Base-by-base conservation (phyloP, 2,888 invertebrate genomes). In the Ariolimax columbianus region DNA sequence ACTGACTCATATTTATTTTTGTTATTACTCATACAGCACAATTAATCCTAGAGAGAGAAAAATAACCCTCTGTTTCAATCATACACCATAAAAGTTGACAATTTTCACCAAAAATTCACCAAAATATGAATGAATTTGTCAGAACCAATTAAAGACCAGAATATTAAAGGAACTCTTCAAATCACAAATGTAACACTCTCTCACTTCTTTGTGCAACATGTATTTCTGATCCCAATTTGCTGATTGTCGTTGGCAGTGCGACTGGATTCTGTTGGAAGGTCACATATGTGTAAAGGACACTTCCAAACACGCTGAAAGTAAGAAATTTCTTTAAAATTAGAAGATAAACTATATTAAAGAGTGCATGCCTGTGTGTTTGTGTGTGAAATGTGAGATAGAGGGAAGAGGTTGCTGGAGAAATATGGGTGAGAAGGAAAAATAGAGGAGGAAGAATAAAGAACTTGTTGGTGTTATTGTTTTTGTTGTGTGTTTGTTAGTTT, bases 221-320 rank as follows among this genome's bases (percentile, higher is more conserved):
- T 40, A 59, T 70, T 11, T 82, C 82, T 38, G 72, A n/a, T 38
- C 33, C 82, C 55, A 43, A 11, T 82, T 47, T 75, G n/a, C 23
- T 72, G 36, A 81, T 17, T 81, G 72, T 66, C 14, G 63, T 79
- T 36, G 55, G 33, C 4, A 51, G 63, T 63, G 63, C 14, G 33
- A 30, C 47, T 23, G 81, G 47, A 55, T 43, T 26, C 70, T 84
- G 81, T 36, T 80, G 66, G 81, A 90, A 88, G 55, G 90, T 93
- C 75, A 94, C 92, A 86, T 92, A 93, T 9, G 93, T 92, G 89
- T 94, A 94, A 43, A 94, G 83, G 40, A 94, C 89, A 82, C 93
- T 93, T 36, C 94, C 94, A 36, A 91, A 70, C 1, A 94, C 93
- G 89, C 93, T 94, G 90, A 92, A 92, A 88, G 6, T 43, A 43